phyloP scores from a whole-genome alignment of 2,113 vertebrate species.

The Ondatra zibethicus region DNA sequence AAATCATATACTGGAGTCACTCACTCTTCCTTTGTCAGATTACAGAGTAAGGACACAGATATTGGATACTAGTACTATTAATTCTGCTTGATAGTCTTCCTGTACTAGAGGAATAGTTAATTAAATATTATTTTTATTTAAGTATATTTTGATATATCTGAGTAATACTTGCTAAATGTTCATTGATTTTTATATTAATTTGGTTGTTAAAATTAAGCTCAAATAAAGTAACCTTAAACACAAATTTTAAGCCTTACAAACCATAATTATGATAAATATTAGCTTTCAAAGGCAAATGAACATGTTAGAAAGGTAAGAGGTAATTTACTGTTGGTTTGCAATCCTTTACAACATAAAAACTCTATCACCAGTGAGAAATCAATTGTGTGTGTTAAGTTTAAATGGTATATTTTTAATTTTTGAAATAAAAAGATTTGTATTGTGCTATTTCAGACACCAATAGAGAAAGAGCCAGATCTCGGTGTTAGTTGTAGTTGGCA shows the following conservation, averaged over 20 bases:
- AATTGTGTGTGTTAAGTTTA: neutral
- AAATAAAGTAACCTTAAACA: slow-evolving; percentile 5
- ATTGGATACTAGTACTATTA: neutral
- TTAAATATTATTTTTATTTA: slow-evolving; percentile 10
- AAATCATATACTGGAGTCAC: slow-evolving; percentile 14
- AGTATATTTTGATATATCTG: neutral
- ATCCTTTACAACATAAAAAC: neutral
- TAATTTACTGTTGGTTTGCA: neutral
- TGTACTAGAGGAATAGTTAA: neutral
- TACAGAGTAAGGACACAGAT: neutral
- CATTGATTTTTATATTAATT: neutral
- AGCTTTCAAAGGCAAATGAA: neutral
- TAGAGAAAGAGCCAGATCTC: no score
- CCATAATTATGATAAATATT: neutral
- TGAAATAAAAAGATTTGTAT: neutral
- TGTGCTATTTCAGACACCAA: neutral
- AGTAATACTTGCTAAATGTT: neutral
- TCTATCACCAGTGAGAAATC: neutral
- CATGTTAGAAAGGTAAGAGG: neutral
- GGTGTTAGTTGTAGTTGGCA: neutral
- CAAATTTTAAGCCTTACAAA: neutral
- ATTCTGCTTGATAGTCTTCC: neutral
- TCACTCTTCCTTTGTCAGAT: neutral
- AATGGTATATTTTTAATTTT: neutral
- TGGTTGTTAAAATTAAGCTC: neutral